Base-by-base conservation (phyloP, 2,113 vertebrate genomes). In the Pogonocichla stellata region DNA sequence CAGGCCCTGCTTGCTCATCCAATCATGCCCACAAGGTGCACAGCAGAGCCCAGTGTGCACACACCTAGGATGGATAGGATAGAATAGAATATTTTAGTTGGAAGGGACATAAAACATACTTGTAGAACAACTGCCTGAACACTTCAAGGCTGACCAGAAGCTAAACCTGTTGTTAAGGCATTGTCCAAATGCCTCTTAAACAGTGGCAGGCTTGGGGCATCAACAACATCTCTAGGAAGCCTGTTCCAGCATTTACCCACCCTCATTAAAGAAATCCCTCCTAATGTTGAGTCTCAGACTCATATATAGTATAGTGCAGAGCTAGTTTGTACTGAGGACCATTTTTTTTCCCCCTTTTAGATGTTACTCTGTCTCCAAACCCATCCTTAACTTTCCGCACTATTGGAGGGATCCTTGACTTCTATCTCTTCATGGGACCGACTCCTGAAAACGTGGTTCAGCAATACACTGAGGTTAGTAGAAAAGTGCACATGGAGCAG, bases 391-490 rank as follows among this genome's bases (percentile, higher is more conserved):
- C 91, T 82, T 97, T 97, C 94, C 85, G 81, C 47, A 92, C 90
- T 16, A 87, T 93, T 79, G 95, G 97, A 86, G 93, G 96, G 24
- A 60, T 97, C 64, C 86, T 97, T 0, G 98, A 99, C 93, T 99
- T 99, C 94, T 98, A 98, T 53, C 83, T 99, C 80, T 97, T 99
- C 88, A 90, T 99, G 67, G 98, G 98, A 74, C 98, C 98, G 2
- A 98, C 98, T 73, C 98, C 98, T 1, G 98, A 99, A 91, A 98
- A 98, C 2, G 98, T 99, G 29, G 95, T 99, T 83, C 98, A 98
- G 85, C 98, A 99, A 51, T 99, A 98, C 93, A 98, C 98, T 16
- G 96, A 98, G 97, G 98, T 98, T 40, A 96, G 97, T 81, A 34
- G 54, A 28, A 28, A 85, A 54, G 42, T 24, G 15, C 14, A 5